Evolutionary conservation across 1,140 invertebrate species (phyloP), one percentile per base, ranked within the genome.

Genomic region (Mya arenaria): DNA sequence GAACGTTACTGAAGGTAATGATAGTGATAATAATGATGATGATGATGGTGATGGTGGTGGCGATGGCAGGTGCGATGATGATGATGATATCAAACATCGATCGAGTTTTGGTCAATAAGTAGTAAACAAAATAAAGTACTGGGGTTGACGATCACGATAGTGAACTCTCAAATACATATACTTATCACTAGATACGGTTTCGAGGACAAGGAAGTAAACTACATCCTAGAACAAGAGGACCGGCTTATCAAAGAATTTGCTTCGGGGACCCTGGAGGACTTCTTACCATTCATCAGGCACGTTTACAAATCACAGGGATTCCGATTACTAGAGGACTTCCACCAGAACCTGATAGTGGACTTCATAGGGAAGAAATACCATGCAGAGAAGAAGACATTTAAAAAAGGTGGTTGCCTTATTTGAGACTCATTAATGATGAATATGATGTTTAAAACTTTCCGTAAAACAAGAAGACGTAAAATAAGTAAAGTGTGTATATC

Each of bases 241-340:
- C 10, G n/a, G 10, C n/a, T 48, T 48, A n/a, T 48, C n/a, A 10
- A 48, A 48, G 44, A n/a, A n/a, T n/a, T 48, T 13, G 44, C 10
- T 13, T 10, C 44, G n/a, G 58, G 58, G 4, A 62, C 58, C 3
- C 23, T 62, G 4, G 63, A 66, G n/a, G 63, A 66, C 23, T 6
- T 28, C 4, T 39, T 66, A 36, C 63, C 63, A 25, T 4, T 32
- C 10, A 32, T 66, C 4, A 66, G 15, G 23, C 41, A 66, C 23
- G 37, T 66, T 5, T 66, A 66, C 34, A 66, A 66, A 37, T 25
- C 63, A 10, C 36, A 66, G 37, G 32, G 34, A 37, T 37, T 66
- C 32, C 36, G 23, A 37, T 10, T 4, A 36, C 17, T 66, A 25
- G 63, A 66, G 25, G 6, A 39, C 6, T 25, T 66, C 6, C 6